Evolutionary conservation across 2,888 invertebrate species (phyloP), one percentile per base, ranked within the genome.

Genomic region (Oscheius myriophilus): DNA sequence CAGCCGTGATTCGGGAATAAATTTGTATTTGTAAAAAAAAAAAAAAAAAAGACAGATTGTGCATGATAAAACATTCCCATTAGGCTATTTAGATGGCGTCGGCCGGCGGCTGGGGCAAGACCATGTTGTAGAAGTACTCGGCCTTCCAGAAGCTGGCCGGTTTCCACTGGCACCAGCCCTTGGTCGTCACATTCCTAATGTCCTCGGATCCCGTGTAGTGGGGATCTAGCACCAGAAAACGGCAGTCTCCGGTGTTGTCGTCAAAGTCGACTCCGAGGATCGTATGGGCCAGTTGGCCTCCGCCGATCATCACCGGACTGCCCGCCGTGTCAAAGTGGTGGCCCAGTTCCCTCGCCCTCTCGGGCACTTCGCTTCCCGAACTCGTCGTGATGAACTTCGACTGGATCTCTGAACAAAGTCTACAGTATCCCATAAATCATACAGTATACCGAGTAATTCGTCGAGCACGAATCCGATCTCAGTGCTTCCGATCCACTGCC

Each of bases 241-340:
- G 92, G 0, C 92, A 90, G 53, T 93, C 92, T 23, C 92, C 93
- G 12, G 92, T 92, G 21, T 90, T 89, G 52, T 92, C 90, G 87
- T 94, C 92, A 86, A 92, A 93, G 86, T 94, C 93, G 0, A 98
- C 92, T 1, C 98, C 98, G 66, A 99, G 89, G 80, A 98, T 96
- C 53, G 98, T 99, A 87, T 99, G 97, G 0, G 98, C 98, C 82
- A 96, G 89, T 45, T 95, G 94, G 75, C 96, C 97, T 25, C 98
- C 98, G 85, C 95, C 98, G 82, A 99, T 96, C 98, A 99, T 99
- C 69, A 99, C 91, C 25, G 98, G 98, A 39, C 94, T 93, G 61
- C 97, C 97, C 84, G 95, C 92, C 53, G 91, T 92, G 82, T 92
- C 90, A 87, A 99, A 99, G 89, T 99, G 98, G 86, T 92, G 90